Evolutionary conservation across 2,113 vertebrate species (phyloP).

Genomic region (Clarias magur): DNA sequence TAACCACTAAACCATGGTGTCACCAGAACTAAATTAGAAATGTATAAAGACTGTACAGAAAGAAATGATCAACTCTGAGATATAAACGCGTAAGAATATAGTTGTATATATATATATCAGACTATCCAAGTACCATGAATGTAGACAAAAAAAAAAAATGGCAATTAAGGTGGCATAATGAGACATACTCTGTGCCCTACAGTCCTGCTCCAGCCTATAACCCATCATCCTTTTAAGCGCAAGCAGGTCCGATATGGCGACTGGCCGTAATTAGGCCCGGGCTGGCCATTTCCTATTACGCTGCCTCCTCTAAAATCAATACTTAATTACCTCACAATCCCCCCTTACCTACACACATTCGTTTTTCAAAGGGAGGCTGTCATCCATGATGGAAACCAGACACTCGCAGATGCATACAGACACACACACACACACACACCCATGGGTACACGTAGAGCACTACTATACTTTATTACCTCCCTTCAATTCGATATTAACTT

Average conservation of each 20-base stretch:
- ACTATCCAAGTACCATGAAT: background rate
- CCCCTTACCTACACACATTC: constrained; percentile 22
- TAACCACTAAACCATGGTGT: too few relatives aligned
- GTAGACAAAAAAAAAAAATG: background rate
- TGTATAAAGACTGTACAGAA: too few relatives aligned
- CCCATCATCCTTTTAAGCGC: constrained; percentile 33
- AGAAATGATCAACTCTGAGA: too few relatives aligned
- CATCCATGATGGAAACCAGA: constrained; percentile 30
- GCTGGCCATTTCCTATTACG: constrained; percentile 51
- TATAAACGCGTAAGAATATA: too few relatives aligned
- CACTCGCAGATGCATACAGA: background rate
- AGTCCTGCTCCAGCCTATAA: constrained; percentile 21
- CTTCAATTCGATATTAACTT: background rate
- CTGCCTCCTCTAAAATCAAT: constrained; percentile 51
- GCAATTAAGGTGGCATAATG: constrained; percentile 44
- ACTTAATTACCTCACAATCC: constrained; percentile 54
- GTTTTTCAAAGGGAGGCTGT: constrained; percentile 1
- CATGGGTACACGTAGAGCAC: background rate
- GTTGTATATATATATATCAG: background rate
- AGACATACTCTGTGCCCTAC: constrained; percentile 21
- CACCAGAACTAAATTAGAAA: too few relatives aligned
- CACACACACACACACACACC: background rate
- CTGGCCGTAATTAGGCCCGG: constrained; percentile 47
- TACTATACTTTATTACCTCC: background rate
- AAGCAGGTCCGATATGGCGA: constrained; percentile 42